Percentiles rank a stretch among this genome's conserved stretches.
These are phyloP conservation scores for Lemur catta DNA, from an alignment of 2,797 vertebrate species.

Conservation along the genomic window DNA sequence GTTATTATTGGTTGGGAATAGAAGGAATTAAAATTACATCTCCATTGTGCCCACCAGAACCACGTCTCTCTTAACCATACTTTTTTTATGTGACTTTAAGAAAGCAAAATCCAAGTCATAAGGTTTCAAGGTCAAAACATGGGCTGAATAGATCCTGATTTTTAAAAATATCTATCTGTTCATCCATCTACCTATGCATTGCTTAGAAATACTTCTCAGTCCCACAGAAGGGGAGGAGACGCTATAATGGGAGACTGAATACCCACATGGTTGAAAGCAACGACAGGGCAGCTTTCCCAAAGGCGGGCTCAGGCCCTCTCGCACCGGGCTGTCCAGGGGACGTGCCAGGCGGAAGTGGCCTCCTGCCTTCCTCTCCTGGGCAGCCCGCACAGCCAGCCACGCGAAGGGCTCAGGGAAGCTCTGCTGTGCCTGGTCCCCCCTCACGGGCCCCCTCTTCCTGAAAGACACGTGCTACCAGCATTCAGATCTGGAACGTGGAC, in stretches of 20 bases:
- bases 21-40: constrained; percentile 73
- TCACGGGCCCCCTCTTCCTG: background rate
- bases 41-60: constrained; percentile 53
- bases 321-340: fast-evolving
- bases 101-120: constrained; percentile 39
- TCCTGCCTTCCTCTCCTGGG: background rate
- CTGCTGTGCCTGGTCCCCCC: background rate
- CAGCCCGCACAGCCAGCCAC: background rate
- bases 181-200: background rate
- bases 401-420: background rate
- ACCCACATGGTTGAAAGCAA: background rate
- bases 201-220: background rate
- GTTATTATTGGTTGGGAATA: constrained; percentile 73
- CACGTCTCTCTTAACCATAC: constrained; percentile 44
- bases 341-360: background rate
- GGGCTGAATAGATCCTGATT: background rate
- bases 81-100: constrained; percentile 41
- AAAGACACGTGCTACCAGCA: background rate
- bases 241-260: background rate
- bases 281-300: background rate
- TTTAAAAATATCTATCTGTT: background rate
- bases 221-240: background rate
- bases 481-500: background rate
- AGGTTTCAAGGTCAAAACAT: constrained; percentile 48
- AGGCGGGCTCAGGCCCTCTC: background rate